A percentile compares a stretch with the other conserved stretches of the same genome.
These are phyloP conservation scores for Oconnorella tubifera DNA, from an alignment of 2,888 invertebrate genomes.

Conservation along the genomic window DNA sequence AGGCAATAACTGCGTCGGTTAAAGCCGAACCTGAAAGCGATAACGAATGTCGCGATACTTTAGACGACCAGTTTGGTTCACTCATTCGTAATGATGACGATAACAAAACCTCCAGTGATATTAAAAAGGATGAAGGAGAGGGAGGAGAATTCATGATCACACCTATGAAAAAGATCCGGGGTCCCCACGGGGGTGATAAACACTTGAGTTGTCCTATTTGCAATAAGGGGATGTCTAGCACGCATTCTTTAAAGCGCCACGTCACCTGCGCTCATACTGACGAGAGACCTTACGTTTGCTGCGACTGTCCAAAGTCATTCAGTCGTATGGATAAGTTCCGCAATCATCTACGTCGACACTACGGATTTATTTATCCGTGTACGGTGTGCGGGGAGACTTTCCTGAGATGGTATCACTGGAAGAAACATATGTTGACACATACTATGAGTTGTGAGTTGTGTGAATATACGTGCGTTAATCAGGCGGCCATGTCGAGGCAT, in stretches of 20 bases:
- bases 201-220: constrained; percentile 7
- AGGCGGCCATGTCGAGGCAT: background rate
- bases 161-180: background rate
- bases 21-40: no score
- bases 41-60: no score
- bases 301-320: constrained; percentile 14
- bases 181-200: background rate
- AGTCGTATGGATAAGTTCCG: constrained; percentile 14
- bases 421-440: constrained; percentile 13
- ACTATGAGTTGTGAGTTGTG: constrained; percentile 12
- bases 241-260: constrained; percentile 11
- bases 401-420: constrained; percentile 14
- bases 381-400: constrained; percentile 14
- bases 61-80: no score
- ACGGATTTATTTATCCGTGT: constrained; percentile 14
- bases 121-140: background rate
- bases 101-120: background rate
- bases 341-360: constrained; percentile 3
- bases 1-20: no score
- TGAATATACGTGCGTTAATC: constrained; percentile 1
- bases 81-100: no score
- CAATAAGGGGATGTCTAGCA: constrained; percentile 13
- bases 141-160: background rate
- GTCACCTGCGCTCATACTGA: constrained; percentile 9
- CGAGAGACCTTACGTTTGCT: constrained; percentile 18